Evolutionary conservation across 2,888 invertebrate genomes (phyloP).

Genomic region (Pherbina coryleti): DNA sequence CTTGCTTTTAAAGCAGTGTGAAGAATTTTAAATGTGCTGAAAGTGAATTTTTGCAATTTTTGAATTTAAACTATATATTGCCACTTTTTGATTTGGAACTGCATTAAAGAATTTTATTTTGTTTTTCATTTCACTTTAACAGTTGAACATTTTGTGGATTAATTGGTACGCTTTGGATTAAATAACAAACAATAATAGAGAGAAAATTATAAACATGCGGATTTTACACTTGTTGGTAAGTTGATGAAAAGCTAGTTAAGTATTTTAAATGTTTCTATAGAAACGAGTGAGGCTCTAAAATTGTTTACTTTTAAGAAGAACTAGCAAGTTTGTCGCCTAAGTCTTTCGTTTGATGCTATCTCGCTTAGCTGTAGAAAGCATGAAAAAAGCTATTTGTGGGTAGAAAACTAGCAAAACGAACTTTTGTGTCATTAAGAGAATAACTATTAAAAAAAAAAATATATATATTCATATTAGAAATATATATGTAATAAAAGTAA

Average conservation of each 20-base stretch:
- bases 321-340: background rate
- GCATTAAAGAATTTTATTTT: background rate
- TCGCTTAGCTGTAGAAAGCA: too few relatives aligned
- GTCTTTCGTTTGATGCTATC: background rate
- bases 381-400: too few relatives aligned
- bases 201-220: constrained; percentile 19
- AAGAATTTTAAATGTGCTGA: background rate
- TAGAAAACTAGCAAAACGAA: too few relatives aligned
- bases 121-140: background rate
- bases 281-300: background rate
- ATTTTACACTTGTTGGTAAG: constrained; percentile 28
- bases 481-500: too few relatives aligned
- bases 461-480: too few relatives aligned
- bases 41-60: background rate
- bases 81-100: background rate
- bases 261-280: background rate
- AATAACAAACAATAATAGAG: background rate
- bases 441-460: too few relatives aligned
- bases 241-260: background rate
- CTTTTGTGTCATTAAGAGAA: too few relatives aligned
- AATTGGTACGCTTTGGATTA: background rate
- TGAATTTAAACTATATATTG: background rate
- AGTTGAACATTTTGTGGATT: constrained; percentile 18
- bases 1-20: background rate
- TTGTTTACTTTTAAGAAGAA: background rate